Base-by-base conservation (phyloP, 2,888 invertebrate species). In the Cosmopolites sordidus region DNA sequence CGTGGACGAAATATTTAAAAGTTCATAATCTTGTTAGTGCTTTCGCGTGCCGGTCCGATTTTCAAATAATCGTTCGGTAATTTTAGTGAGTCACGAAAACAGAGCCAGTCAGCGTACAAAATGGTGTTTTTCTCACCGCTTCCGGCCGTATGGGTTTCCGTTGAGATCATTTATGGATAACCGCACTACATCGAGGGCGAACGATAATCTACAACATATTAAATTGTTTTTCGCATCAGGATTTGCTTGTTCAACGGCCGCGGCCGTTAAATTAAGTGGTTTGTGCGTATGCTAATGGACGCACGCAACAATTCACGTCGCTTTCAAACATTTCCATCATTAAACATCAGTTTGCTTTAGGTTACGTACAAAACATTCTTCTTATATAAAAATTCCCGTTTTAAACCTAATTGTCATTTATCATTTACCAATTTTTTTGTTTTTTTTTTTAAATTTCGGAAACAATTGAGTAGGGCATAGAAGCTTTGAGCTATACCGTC, bases 41-140 rank as follows among this genome's bases (percentile, higher is more conserved):
- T 55, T 60, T 64, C 61, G 64, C 65, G 65, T 67, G 65, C 62
- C 45, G 37, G 65, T 58, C 67, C 65, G 68, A 69, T 70, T 33
- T 69, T 67, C 67, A 64, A 69, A 69, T 71, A 72, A 71, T 70
- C 66, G 67, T 67, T 69, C 64, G 66, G 51, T 64, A 64, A 64
- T 63, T 64, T 60, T 61, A 64, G 67, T 60, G 53, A 62, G 66
- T 66, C 71, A 75, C 75, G 75, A 74, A 74, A 73, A 65, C 73
- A 64, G 63, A 73, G 69, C 72, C 73, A 75, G 73, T 71, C 70
- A 74, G 73, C 74, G 73, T 74, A 73, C 73, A 74, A 74, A 74
- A 74, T 75, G 74, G 73, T 74, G 73, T 74, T 75, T 74, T 74
- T 75, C 74, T 74, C 73, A 70, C 73, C 73, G 70, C 74, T 74